Base-by-base conservation (phyloP, 2,797 vertebrate genomes). In the Holocentrus rufus region DNA sequence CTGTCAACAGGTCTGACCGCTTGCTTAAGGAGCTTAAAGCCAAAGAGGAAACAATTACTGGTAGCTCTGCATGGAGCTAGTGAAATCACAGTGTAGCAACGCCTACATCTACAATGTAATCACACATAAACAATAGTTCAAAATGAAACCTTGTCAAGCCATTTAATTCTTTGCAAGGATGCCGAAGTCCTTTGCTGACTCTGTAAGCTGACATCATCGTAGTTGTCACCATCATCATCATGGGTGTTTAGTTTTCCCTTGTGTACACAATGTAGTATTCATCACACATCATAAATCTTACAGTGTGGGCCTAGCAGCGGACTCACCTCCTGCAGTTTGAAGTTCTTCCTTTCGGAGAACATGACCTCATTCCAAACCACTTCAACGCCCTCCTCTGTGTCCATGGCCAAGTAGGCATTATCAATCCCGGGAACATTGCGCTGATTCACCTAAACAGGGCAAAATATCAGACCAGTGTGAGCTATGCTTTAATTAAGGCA, bases 281-380 rank as follows among this genome's bases (percentile, higher is more conserved):
- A 62, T 34, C 14, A 20, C 1, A 66, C 52, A 56, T 20, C 34
- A 42, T 11, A 20, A 11, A 23, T 31, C 47, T 30, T 4, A 17
- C 23, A 57, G 14, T 42, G 8, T 6, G 6, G 7, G 25, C 34
- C 23, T 5, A 7, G 15, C 14, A 1, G 20, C 34, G 34, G 25
- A 84, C 81, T 92, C 83, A 98, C 97, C 93, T 98, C 97, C 87
- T 99, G 97, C 42, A 98, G 92, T 79, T 99, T 99, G 39, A 98
- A 99, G 88, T 98, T 99, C 91, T 98, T 98, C 85, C 98, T 91
- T 82, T 99, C 97, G 0, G 98, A 99, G 82, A 99, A 99, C 91
- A 98, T 98, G 64, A 99, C 98, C 87, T 99, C 98, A 75, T 99
- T 99, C 98, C 98, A 99, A 58, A 99, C 98, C 20, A 99, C 98